Evolutionary conservation across 2,797 vertebrate genomes (phyloP).

Genomic region (Neoniphon sammara): DNA sequence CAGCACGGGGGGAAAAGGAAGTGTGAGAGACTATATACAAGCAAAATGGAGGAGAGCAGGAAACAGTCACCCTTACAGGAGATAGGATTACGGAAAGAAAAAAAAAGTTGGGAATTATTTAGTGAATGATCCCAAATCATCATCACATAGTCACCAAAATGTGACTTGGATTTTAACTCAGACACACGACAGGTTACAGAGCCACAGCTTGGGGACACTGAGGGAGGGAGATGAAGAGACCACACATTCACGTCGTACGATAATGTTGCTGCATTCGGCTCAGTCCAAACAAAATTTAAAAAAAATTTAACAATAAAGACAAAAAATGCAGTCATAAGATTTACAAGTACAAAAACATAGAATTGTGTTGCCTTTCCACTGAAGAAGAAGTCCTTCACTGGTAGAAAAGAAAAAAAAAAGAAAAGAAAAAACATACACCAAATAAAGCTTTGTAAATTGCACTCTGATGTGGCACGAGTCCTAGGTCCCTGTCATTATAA

Average conservation of each 20-base stretch:
- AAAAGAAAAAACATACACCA: constrained; percentile 43
- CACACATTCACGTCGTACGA: constrained; percentile 72
- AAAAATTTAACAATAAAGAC: neutral
- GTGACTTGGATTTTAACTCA: constrained; percentile 25
- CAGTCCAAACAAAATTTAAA: constrained; percentile 42
- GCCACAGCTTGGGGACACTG: constrained; percentile 34
- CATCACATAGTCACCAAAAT: constrained; percentile 13
- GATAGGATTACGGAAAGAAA: constrained; percentile 34
- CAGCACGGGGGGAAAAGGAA: constrained; percentile 6
- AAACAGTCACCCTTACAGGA: constrained; percentile 33
- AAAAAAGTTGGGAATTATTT: no score
- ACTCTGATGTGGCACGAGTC: constrained; percentile 68
- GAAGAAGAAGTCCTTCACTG: constrained; percentile 28
- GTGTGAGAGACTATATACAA: constrained; percentile 57
- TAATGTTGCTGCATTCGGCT: constrained; percentile 58
- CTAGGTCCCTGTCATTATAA: constrained; percentile 48
- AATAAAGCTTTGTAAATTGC: constrained; percentile 81
- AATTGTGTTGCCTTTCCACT: constrained; percentile 12
- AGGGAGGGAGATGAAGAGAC: constrained; percentile 33
- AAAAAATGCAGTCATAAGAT: constrained; percentile 34
- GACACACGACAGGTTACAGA: constrained; percentile 39
- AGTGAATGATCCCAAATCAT: constrained; percentile 27
- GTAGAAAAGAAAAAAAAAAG: constrained; percentile 29
- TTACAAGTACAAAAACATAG: constrained; percentile 49
- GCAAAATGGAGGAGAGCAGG: constrained; percentile 11